A percentile compares a stretch with the other conserved stretches of the same genome.
Conservation (phyloP, 1,140 invertebrate genomes). For the Hyles vespertilio region DNA sequence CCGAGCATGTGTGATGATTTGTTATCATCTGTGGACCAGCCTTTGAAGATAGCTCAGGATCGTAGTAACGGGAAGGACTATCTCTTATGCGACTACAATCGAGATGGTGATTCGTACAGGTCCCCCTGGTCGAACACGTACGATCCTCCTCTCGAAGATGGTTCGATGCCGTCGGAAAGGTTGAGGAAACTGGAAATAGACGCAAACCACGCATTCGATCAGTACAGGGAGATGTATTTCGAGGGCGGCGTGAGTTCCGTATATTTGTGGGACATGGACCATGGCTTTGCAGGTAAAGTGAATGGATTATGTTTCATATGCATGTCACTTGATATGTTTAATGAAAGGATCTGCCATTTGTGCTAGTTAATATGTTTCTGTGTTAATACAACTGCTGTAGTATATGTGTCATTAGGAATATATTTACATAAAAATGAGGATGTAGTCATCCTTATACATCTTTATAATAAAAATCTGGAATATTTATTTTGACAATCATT, state of each 20-base stretch:
- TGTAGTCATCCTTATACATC: too few relatives aligned
- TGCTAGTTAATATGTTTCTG: not conserved
- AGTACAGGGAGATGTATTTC: constrained; percentile 99
- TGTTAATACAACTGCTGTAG: not conserved
- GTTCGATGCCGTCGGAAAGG: constrained; percentile 97
- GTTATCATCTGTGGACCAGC: constrained; percentile 98
- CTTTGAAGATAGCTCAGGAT: constrained; percentile 97
- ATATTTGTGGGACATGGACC: constrained; percentile 99
- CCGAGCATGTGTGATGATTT: constrained; percentile 97
- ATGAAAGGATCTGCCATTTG: too few relatives aligned
- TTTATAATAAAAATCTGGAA: too few relatives aligned
- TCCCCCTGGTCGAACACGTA: constrained; percentile 99
- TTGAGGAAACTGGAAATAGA: constrained; percentile 97
- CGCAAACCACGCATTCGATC: constrained; percentile 98
- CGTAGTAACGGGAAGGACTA: constrained; percentile 97
- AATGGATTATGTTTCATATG: not conserved
- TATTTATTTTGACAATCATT: too few relatives aligned
- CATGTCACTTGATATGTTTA: too few relatives aligned
- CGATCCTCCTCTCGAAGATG: constrained; percentile 98
- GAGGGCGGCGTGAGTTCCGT: constrained; percentile 99
- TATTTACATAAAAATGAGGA: too few relatives aligned
- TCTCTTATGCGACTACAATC: constrained; percentile 97
- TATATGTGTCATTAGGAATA: too few relatives aligned
- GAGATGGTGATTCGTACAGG: constrained; percentile 99
- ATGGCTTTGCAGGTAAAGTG: constrained; percentile 92